A percentile compares a stretch with the other conserved stretches of the same genome.
phyloP scores from a whole-genome alignment of 2,113 vertebrate genomes.

The Oreochromis tanganicae region DNA sequence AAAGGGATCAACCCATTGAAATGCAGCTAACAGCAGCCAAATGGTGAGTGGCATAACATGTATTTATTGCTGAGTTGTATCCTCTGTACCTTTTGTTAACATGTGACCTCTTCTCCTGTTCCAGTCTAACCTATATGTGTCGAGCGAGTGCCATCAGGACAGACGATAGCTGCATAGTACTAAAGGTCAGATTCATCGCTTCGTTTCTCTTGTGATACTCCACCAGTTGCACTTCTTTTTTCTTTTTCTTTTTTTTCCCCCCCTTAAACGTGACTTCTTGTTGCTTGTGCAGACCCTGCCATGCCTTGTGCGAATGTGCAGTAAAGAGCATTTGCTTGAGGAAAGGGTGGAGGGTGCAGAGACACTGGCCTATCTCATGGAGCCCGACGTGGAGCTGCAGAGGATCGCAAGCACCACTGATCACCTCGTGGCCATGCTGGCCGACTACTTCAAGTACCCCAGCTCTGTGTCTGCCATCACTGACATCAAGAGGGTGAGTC shows the following conservation, averaged over 20 bases:
- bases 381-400: constrained; percentile 95
- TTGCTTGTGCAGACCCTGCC: constrained; percentile 81
- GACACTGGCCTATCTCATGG: constrained; percentile 94
- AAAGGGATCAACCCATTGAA: constrained; percentile 97
- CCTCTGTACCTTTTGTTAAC: background rate
- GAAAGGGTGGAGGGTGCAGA: constrained; percentile 96
- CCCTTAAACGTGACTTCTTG: background rate
- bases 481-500: constrained; percentile 94
- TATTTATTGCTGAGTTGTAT: background rate
- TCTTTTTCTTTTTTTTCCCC: background rate
- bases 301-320: constrained; percentile 97
- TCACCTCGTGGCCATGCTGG: constrained; percentile 94
- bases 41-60: constrained; percentile 80
- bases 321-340: constrained; percentile 92
- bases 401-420: constrained; percentile 94
- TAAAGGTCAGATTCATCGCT: constrained; percentile 78
- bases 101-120: background rate
- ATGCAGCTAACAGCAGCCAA: constrained; percentile 99
- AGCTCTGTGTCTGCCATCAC: constrained; percentile 98
- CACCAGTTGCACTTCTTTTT: background rate
- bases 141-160: constrained; percentile 94
- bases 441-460: constrained; percentile 99
- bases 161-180: constrained; percentile 86
- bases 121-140: constrained; percentile 98
- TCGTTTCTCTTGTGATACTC: background rate